Evolutionary conservation across 2,888 invertebrate genomes (phyloP), one percentile per base, ranked within the genome.

Genomic region (Pachymerium ferrugineum): DNA sequence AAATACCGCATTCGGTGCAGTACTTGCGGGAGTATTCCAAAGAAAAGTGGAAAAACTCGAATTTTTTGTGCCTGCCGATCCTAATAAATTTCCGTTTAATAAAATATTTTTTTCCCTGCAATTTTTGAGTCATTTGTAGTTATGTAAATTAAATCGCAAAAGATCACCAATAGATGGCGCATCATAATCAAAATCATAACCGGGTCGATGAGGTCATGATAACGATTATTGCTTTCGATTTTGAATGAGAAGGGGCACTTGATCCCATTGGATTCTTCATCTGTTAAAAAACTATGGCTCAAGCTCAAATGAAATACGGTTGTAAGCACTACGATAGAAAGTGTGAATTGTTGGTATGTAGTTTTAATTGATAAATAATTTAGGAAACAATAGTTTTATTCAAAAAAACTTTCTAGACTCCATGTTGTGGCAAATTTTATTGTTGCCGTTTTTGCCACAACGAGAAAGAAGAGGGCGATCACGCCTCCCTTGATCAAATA

Each of bases 381-480:
- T 22, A 16, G 8, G 6, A 19, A 47, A 47, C n/a, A 2, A 8
- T 3, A 19, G 10, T 47, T 47, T 47, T 47, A 14, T 19, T 25
- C 14, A 22, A 47, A 22, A 22, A 22, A 14, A 42, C 16, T 42
- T 16, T n/a, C 3, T 3, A 54, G 54, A 14, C 25, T 5, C 54
- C 54, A 25, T 54, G 54, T 54, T 54, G 54, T 14, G 89, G 89
- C 80, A 92, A 92, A 83, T 88, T 92, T 10, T 94, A 94, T 82
- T 89, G 90, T 76, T 94, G 94, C 81, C 88, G 94, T 31, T 92
- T 94, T 81, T 94, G 94, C 80, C 94, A 95, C 78, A 93, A 95
- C 82, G 93, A 94, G 80, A 89, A 81, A 38, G 94, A 94, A 80
- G 86, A 89, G 76, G 94, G 94, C 81, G 89, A 89, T 76, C 89